Base-by-base conservation (phyloP, 2,888 invertebrate genomes). In the Himalopsyche anomala region DNA sequence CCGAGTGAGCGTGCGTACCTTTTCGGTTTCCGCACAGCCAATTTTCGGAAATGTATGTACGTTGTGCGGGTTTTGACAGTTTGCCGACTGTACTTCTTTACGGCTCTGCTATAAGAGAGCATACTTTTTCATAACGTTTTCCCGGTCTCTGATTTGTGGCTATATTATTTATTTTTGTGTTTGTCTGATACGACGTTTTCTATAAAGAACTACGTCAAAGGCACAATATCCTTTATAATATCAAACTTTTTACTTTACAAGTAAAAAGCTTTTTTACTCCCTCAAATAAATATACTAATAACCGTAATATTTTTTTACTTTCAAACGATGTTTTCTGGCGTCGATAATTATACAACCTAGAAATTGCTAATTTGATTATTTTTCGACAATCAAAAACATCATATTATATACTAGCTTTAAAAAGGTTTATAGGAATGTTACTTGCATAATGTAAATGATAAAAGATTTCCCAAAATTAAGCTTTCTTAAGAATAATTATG, bases 1-100 rank as follows among this genome's bases (percentile, higher is more conserved):
- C 62, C 62, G 62, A 62, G 62, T 62, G 62, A 62, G 62, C 28
- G 62, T 62, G 62, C 62, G 62, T 62, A 62, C 62, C 62, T 62
- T 62, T 62, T 62, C 62, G 19, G 62, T 62, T 62, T 62, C 62
- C 62, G 62, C 62, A 62, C 62, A 62, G 62, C n/a, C 62, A 19
- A 28, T 62, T 19, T 62, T 62, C 62, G 62, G 62, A 62, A 62
- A 62, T 62, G 19, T 62, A 62, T 62, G 62, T 62, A 62, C 62
- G 62, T 12, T 51, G 51, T 62, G 28, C 62, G 62, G 62, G n/a
- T 62, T 62, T 62, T 62, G 62, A 62, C 62, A 62, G 62, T 62
- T 62, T 62, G n/a, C 62, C 19, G 62, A 28, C 62, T 62, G 62
- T 62, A 62, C 62, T 62, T 62, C 62, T 62, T 62, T 62, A 62